These are phyloP conservation scores for Agrotis segetum DNA, from an alignment of 2,888 invertebrate genomes.

Conservation along the genomic window DNA sequence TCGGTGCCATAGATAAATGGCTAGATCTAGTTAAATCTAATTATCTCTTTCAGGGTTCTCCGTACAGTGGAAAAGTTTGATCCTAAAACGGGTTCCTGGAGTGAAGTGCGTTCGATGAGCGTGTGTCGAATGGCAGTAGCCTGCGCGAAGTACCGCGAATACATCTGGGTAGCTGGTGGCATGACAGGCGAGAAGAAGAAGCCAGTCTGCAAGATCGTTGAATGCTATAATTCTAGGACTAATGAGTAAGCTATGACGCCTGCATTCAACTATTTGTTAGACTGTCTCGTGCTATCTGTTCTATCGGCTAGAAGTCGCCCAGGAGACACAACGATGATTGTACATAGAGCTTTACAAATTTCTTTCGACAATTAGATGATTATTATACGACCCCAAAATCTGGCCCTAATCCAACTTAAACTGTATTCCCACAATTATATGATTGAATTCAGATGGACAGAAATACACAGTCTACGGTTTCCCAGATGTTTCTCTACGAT, in stretches of 20 bases:
- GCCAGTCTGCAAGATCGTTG: slow-evolving; percentile 91
- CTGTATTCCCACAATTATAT: slow-evolving; percentile 8
- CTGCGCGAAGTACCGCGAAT: slow-evolving; percentile 91
- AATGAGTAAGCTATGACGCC: slow-evolving; percentile 87
- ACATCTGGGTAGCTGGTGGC: slow-evolving; percentile 94
- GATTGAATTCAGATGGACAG: slow-evolving; percentile 88
- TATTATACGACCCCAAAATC: not conserved
- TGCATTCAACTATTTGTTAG: not conserved
- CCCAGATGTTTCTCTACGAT: slow-evolving; percentile 90
- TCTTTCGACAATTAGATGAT: too few species aligned
- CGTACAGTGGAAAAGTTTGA: slow-evolving; percentile 92
- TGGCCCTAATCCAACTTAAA: slow-evolving; percentile 3
- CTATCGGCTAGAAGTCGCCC: not conserved
- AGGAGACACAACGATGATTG: too few species aligned
- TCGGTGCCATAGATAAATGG: too few species aligned
- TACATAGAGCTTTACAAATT: too few species aligned
- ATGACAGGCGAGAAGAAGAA: slow-evolving; percentile 91
- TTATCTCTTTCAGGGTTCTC: slow-evolving; percentile 86
- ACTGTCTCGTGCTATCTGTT: too few species aligned
- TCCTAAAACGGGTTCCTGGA: slow-evolving; percentile 90
- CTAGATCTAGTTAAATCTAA: too few species aligned
- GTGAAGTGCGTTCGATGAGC: slow-evolving; percentile 90
- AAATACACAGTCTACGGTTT: slow-evolving; percentile 89
- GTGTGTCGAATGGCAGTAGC: slow-evolving; percentile 92
- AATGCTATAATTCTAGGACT: slow-evolving; percentile 92